Evolutionary conservation across 35 echinoderm and acorn worm species (phyloP).

Genomic region (Ophiothrix spiculata): DNA sequence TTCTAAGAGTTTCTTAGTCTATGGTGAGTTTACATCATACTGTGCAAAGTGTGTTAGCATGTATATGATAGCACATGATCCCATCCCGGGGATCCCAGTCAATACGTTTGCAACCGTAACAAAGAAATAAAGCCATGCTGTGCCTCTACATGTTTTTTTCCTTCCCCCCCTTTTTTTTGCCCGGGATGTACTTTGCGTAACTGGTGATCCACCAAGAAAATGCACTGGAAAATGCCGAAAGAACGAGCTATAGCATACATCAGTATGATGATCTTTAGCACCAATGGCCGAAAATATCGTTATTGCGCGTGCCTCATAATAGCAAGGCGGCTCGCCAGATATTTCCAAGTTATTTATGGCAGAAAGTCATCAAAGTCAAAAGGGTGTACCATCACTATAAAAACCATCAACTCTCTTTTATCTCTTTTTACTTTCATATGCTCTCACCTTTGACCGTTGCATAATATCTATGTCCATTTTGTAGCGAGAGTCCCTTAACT

Average conservation of each 20-base stretch:
- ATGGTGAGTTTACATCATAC: neutral
- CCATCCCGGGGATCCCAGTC: neutral
- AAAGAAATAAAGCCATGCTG: neutral
- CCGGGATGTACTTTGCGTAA: no score
- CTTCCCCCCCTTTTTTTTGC: no score
- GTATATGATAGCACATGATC: neutral
- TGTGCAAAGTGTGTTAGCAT: neutral
- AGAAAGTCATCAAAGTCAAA: neutral
- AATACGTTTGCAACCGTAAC: neutral
- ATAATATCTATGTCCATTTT: constrained; percentile 29
- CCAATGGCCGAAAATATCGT: neutral
- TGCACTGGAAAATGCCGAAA: no score
- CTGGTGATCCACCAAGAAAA: no score
- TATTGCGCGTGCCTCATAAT: no score
- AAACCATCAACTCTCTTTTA: no score
- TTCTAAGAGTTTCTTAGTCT: no score
- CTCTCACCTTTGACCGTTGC: constrained; percentile 33
- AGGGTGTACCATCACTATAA: neutral
- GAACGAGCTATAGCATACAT: neutral
- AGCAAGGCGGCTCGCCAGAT: neutral
- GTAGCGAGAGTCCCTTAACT: constrained; percentile 8
- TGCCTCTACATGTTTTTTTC: no score
- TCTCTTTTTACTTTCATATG: neutral
- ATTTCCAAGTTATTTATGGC: no score
- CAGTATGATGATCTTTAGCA: no score